Evolutionary conservation across 2,888 invertebrate species (phyloP).

Genomic region (Epirrita christyi): DNA sequence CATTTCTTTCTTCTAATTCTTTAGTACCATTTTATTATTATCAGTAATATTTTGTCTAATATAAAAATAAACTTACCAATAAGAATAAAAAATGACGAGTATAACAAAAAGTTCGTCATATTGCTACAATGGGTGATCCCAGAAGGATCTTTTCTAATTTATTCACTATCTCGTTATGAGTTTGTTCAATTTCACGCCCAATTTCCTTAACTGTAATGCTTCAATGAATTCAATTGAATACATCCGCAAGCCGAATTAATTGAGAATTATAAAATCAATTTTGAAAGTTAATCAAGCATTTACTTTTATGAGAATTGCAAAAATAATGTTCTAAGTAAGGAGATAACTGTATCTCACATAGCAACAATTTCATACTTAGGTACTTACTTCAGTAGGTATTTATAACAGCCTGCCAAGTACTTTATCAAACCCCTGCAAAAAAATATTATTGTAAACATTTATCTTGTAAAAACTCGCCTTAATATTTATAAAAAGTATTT

Average conservation of each 20-base stretch:
- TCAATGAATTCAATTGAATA: constrained; percentile 41
- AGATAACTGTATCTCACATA: background rate
- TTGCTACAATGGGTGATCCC: constrained; percentile 45
- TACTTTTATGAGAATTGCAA: constrained; percentile 5
- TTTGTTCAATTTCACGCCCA: constrained; percentile 50
- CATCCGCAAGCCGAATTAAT: constrained; percentile 10
- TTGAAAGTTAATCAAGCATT: constrained; percentile 11
- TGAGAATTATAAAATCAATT: constrained; percentile 6
- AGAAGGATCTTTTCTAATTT: constrained; percentile 51
- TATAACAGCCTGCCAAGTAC: too few relatives aligned
- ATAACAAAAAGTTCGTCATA: constrained; percentile 49
- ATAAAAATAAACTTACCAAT: constrained; percentile 50
- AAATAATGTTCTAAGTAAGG: background rate
- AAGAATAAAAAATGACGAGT: constrained; percentile 43
- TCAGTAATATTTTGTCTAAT: background rate
- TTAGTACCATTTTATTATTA: too few relatives aligned
- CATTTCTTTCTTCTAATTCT: too few relatives aligned
- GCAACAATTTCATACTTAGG: constrained; percentile 6
- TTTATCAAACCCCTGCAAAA: too few relatives aligned
- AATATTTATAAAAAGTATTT: too few relatives aligned
- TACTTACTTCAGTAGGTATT: background rate
- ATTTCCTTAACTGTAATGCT: constrained; percentile 47
- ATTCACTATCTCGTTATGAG: constrained; percentile 36
- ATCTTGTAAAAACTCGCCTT: too few relatives aligned
- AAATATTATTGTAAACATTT: too few relatives aligned